phyloP scores from a whole-genome alignment of 2,888 invertebrate genomes.

The Campaea margaritaria region DNA sequence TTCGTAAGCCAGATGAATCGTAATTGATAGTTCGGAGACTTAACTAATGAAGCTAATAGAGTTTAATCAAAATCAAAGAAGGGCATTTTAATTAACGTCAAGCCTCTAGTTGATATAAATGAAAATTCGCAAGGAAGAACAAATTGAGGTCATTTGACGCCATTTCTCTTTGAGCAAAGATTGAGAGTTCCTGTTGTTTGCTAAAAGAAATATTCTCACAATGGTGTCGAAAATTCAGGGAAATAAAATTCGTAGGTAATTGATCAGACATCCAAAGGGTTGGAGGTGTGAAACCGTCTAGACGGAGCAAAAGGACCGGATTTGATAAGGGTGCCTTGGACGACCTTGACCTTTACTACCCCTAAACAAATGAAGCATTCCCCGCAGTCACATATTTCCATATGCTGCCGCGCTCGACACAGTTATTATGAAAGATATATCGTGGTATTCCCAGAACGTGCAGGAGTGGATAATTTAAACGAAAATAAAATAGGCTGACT shows the following conservation, averaged over 20 bases:
- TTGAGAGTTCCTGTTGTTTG: conserved; percentile 10
- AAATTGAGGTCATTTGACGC: conserved; percentile 28
- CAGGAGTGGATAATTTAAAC: conserved; percentile 20
- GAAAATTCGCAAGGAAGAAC: conserved; percentile 21
- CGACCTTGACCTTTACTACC: conserved; percentile 81
- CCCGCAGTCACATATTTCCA: conserved; percentile 57
- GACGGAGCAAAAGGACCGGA: conserved; percentile 80
- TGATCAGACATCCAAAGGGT: conserved; percentile 75
- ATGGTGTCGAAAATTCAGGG: conserved; percentile 1
- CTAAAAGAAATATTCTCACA: conserved; percentile 42
- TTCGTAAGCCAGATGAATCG: conserved; percentile 23
- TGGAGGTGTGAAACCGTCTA: conserved; percentile 82
- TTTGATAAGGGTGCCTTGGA: conserved; percentile 80
- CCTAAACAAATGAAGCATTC: conserved; percentile 79
- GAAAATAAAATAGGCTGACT: conserved; percentile 40
- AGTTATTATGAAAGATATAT: conserved; percentile 22
- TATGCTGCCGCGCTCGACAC: conserved; percentile 33
- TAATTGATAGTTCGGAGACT: conserved; percentile 16
- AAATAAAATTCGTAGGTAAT: conserved; percentile 63
- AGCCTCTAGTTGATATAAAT: conserved; percentile 22
- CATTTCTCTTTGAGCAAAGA: conserved; percentile 18
- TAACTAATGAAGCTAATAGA: conserved; percentile 49
- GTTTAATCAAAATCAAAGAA: conserved; percentile 49
- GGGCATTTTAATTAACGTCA: conserved; percentile 47
- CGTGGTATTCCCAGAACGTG: conserved; percentile 15